phyloP scores from a whole-genome alignment of 2,113 vertebrate species.

The Pelecanoides urinatrix region DNA sequence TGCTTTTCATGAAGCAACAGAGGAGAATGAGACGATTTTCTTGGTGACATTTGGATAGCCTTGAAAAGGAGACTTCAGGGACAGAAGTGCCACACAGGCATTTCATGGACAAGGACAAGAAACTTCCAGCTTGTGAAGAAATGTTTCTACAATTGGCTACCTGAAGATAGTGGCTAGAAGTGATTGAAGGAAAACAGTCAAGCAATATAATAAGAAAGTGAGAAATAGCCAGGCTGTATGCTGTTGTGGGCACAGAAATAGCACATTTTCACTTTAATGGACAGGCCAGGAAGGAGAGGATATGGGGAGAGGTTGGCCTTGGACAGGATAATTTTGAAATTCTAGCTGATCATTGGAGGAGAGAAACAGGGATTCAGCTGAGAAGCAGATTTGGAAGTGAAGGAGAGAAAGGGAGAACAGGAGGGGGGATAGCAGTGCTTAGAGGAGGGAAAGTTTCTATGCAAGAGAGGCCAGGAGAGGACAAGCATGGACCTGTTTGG shows the following conservation, averaged over 20 bases:
- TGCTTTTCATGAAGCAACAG: not conserved
- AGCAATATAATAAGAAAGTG: not conserved
- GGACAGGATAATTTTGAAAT: not conserved
- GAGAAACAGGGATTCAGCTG: not conserved
- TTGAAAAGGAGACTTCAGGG: not conserved
- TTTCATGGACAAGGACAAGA: not conserved
- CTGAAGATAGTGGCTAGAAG: not conserved
- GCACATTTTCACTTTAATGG: not conserved
- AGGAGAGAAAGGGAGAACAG: not conserved
- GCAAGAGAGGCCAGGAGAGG: not conserved
- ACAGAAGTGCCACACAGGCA: not conserved
- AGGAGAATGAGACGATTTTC: not conserved
- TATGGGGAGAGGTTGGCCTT: not conserved
- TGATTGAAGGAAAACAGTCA: not conserved
- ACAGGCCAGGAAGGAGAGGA: not conserved
- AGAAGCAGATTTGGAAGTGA: not conserved
- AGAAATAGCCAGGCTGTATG: accelerated
- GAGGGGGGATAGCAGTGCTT: not conserved
- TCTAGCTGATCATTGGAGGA: not conserved
- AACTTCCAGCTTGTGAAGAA: not conserved
- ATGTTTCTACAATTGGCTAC: not conserved
- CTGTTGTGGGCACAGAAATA: not conserved
- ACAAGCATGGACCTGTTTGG: not conserved
- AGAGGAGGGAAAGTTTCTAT: not conserved
- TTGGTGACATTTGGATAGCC: not conserved